Percentiles rank a stretch among this genome's conserved stretches.
phyloP scores from a whole-genome alignment of 2,113 vertebrate species.

The Mustelus asterias region DNA sequence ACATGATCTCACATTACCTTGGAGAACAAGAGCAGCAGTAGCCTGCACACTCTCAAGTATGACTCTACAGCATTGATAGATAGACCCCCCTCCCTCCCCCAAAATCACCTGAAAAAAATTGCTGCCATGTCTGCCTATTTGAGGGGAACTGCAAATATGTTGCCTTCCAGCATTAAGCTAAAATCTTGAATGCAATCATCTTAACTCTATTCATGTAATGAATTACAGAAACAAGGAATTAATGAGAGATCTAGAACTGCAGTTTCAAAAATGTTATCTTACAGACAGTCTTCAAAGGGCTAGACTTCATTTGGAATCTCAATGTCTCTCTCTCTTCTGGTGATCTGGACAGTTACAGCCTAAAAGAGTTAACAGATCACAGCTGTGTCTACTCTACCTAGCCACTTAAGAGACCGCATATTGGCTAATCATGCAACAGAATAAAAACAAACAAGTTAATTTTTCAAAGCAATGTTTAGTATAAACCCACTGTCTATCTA shows the following conservation, averaged over 20 bases:
- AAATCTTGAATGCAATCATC: not conserved
- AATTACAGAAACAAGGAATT: not conserved
- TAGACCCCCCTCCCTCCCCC: not conserved
- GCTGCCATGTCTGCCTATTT: not conserved
- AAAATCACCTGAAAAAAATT: not conserved
- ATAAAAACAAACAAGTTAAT: not conserved
- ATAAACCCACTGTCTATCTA: not conserved
- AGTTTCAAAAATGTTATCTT: constrained; percentile 12
- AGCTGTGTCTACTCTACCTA: not conserved
- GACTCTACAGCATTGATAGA: not conserved
- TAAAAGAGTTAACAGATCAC: constrained; percentile 21
- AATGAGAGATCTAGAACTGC: not conserved
- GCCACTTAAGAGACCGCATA: not conserved
- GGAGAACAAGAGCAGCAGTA: constrained; percentile 33
- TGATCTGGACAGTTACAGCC: not conserved
- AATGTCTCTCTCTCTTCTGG: not conserved
- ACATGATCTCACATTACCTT: constrained; percentile 32
- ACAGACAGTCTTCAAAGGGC: constrained; percentile 16
- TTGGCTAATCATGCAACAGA: not conserved
- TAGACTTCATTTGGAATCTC: constrained; percentile 13
- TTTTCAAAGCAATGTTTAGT: not conserved
- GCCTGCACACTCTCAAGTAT: constrained; percentile 9
- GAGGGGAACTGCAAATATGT: not conserved
- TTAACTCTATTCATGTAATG: not conserved
- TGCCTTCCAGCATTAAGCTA: not conserved